Base-by-base conservation (phyloP, 2,797 vertebrate genomes). In the Dromococcyx pavoninus region DNA sequence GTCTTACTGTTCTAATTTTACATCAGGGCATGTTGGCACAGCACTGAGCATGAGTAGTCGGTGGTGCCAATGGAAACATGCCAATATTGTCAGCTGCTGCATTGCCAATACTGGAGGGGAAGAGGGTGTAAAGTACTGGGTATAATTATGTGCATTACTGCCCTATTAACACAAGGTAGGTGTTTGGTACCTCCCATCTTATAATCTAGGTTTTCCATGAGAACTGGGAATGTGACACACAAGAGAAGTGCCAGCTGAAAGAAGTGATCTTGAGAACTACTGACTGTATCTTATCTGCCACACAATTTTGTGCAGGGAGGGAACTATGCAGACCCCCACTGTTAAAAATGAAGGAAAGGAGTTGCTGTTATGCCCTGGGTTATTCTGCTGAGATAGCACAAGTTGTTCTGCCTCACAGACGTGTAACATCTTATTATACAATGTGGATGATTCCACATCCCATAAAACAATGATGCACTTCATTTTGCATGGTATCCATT, bases 381-480 rank as follows among this genome's bases (percentile, higher is more conserved):
- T 93, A 60, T 80, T 86, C 50, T 75, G 83, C 79, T 88, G 88
- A 74, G 88, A 80, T 79, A 89, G 91, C 93, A 90, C 56, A 53
- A 65, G 46, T 78, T 91, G 89, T 95, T 91, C 95, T 73, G 76
- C 88, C 58, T 62, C 13, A 9, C 51, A 67, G 71, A 74, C 71
- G 90, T 74, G 93, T 83, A 91, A 65, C 67, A 22, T 67, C 83
- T 79, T 6, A 57, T 73, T 71, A 23, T 90, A 73, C 80, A 57
- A 54, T 58, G 10, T 67, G 30, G 50, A 21, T 83, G 41, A 71
- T 46, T 87, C 86, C 58, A 67, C 77, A 54, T 91, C 60, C 84
- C 75, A 39, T 22, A 73, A 53, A 93, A 86, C 67, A 61, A 30
- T 6, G 77, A 72, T 79, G 82, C 67, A 51, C 44, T 62, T 57